Conservation (phyloP, 2,888 invertebrate species). For the Rhimphoctona megacephalus region DNA sequence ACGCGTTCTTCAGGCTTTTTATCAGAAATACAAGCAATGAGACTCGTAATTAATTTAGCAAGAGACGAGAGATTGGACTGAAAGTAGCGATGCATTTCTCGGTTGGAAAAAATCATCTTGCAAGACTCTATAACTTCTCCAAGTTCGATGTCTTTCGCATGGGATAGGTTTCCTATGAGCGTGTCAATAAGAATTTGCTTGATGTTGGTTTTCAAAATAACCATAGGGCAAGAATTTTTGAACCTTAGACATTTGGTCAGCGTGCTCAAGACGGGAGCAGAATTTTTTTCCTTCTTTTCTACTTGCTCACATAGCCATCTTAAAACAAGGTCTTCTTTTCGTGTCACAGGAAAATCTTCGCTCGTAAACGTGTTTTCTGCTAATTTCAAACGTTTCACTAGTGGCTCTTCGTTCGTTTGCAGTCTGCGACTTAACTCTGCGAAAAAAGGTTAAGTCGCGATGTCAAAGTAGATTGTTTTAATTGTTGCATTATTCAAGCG, state of each 20-base stretch:
- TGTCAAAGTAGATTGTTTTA: background rate
- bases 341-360: conserved; percentile 85
- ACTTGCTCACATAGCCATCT: conserved; percentile 85
- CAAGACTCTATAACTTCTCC: conserved; percentile 72
- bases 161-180: conserved; percentile 70
- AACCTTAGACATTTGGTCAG: conserved; percentile 74
- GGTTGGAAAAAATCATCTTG: conserved; percentile 68
- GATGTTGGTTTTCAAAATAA: conserved; percentile 68
- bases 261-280: conserved; percentile 70
- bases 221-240: conserved; percentile 62
- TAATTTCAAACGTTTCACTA: conserved; percentile 86
- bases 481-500: background rate
- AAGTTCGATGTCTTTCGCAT: conserved; percentile 39
- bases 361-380: conserved; percentile 86
- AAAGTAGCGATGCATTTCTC: conserved; percentile 74
- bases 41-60: conserved; percentile 67
- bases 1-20: background rate
- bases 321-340: conserved; percentile 86
- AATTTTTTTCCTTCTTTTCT: conserved; percentile 54
- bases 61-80: conserved; percentile 69
- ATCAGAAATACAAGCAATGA: background rate
- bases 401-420: conserved; percentile 79
- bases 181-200: conserved; percentile 73
- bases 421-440: conserved; percentile 63
- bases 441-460: conserved; percentile 1